A percentile compares a stretch with the other conserved stretches of the same genome.
Conservation (phyloP, 2,888 invertebrate genomes). For the Catocala sponsa region DNA sequence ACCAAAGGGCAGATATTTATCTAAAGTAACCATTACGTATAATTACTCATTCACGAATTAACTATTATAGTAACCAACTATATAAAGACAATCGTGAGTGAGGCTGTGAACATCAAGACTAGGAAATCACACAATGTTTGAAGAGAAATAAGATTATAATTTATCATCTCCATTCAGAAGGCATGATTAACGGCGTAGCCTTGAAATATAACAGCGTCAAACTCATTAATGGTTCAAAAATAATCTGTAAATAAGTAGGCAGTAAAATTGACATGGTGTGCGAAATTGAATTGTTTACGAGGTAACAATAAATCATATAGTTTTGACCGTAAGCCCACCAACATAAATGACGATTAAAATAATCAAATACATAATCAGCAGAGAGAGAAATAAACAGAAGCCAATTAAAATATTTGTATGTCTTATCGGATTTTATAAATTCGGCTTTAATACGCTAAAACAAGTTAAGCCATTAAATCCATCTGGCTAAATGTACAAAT, state of each 20-base stretch:
- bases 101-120: constrained; percentile 29
- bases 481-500: background rate
- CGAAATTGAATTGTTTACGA: constrained; percentile 24
- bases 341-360: constrained; percentile 4
- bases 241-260: constrained; percentile 6
- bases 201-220: constrained; percentile 33
- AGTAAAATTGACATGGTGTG: constrained; percentile 20
- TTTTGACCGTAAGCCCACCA: background rate
- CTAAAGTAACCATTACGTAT: constrained; percentile 57
- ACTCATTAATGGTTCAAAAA: constrained; percentile 14
- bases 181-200: constrained; percentile 38
- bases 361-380: constrained; percentile 1
- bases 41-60: constrained; percentile 70
- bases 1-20: constrained; percentile 25
- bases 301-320: background rate
- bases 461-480: background rate
- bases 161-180: constrained; percentile 56
- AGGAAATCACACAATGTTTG: constrained; percentile 61
- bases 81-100: constrained; percentile 45
- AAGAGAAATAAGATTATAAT: constrained; percentile 55
- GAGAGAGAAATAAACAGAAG: constrained; percentile 3
- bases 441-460: background rate
- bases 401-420: constrained; percentile 2
- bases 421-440: constrained; percentile 1
- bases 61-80: constrained; percentile 54